Evolutionary conservation across 2,113 vertebrate species (phyloP).

Genomic region (Pedetes capensis): DNA sequence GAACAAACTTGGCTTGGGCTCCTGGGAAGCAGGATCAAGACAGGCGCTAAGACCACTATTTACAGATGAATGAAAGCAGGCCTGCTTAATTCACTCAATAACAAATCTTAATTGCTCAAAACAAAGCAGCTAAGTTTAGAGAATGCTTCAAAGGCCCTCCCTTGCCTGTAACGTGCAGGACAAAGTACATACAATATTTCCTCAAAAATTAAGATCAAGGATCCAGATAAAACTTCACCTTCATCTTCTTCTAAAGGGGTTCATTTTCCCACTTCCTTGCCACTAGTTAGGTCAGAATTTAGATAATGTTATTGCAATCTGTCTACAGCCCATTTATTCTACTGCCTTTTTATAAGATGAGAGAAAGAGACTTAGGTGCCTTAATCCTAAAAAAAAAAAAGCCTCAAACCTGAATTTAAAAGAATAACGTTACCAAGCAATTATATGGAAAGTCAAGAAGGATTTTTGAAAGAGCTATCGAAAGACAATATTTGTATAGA

Average conservation of each 20-base stretch:
- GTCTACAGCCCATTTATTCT: conserved; percentile 54
- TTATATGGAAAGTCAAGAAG: conserved; percentile 66
- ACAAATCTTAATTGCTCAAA: conserved; percentile 61
- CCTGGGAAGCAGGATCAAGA: not conserved
- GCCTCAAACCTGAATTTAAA: conserved; percentile 69
- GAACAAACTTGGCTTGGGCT: not conserved
- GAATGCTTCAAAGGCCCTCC: not conserved
- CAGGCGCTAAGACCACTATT: not conserved
- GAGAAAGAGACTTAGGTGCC: conserved; percentile 59
- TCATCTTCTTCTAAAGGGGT: not conserved
- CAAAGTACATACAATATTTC: not conserved
- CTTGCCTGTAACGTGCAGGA: not conserved
- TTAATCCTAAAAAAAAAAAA: conserved; percentile 39
- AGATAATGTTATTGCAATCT: not conserved
- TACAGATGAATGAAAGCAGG: not conserved
- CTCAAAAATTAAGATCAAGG: not conserved
- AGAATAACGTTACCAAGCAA: conserved; percentile 79
- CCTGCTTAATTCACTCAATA: conserved; percentile 37
- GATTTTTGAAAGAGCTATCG: conserved; percentile 76
- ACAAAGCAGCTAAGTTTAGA: conserved; percentile 55
- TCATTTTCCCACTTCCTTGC: not conserved
- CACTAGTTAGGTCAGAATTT: conserved; percentile 15
- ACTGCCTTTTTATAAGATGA: conserved; percentile 62
- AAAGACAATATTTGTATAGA: conserved; percentile 82
- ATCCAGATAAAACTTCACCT: conserved; percentile 5